These are phyloP conservation scores for Thereva nobilitata DNA, from an alignment of 2,888 invertebrate species.

Conservation along the genomic window DNA sequence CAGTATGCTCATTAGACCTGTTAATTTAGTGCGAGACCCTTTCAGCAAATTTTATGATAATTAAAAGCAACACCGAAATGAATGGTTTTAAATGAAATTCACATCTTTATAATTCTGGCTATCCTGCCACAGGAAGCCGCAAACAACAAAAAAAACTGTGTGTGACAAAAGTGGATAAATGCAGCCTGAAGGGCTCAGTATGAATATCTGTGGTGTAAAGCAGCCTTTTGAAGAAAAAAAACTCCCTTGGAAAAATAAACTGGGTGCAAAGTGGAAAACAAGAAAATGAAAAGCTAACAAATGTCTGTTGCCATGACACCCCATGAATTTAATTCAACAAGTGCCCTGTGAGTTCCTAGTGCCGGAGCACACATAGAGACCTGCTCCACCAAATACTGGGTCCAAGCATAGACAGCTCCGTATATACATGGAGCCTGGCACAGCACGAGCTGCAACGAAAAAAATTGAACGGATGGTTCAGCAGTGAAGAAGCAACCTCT, in stretches of 20 bases:
- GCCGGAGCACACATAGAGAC: background rate
- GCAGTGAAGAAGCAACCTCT: too few species aligned
- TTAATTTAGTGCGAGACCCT: slow-evolving; percentile 19
- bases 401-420: background rate
- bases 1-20: slow-evolving; percentile 12
- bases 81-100: slow-evolving; percentile 12
- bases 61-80: background rate
- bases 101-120: background rate
- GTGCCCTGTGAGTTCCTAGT: slow-evolving; percentile 4
- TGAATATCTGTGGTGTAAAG: too few species aligned
- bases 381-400: slow-evolving; percentile 2
- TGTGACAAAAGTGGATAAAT: too few species aligned
- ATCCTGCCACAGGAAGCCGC: background rate
- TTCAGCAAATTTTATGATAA: slow-evolving; percentile 3
- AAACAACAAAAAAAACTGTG: background rate
- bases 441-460: too few species aligned
- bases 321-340: slow-evolving; percentile 34
- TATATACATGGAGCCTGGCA: too few species aligned
- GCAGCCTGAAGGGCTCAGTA: too few species aligned
- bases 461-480: too few species aligned
- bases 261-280: slow-evolving; percentile 17
- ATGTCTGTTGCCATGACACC: slow-evolving; percentile 23
- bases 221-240: too few species aligned
- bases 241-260: slow-evolving; percentile 1
- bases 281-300: slow-evolving; percentile 27